Conservation (phyloP, 64 coral and sea anemone genomes). For the Montipora sp. region DNA sequence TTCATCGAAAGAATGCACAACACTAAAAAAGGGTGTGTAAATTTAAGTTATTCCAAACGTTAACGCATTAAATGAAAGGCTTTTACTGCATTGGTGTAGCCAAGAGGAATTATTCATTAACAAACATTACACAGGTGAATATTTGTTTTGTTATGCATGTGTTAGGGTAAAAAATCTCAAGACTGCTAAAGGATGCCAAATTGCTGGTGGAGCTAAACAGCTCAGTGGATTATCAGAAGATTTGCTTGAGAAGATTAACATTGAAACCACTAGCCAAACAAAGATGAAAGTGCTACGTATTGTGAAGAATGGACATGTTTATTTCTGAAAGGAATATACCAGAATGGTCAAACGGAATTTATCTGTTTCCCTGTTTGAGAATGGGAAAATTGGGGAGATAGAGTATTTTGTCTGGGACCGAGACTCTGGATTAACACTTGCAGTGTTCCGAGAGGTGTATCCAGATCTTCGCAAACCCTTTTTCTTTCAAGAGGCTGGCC, state of each 20-base stretch:
- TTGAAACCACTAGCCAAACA: not conserved
- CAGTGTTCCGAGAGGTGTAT: conserved; percentile 35
- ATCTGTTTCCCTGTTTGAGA: not conserved
- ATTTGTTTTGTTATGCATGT: not conserved
- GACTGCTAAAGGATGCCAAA: not conserved
- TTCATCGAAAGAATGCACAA: conserved; percentile 58
- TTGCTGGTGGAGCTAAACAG: conserved; percentile 41
- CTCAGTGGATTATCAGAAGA: not conserved
- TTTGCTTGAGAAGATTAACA: not conserved
- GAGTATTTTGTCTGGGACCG: conserved; percentile 36
- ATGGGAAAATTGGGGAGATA: conserved; percentile 48
- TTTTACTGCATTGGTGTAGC: no score
- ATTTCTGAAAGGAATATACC: not conserved
- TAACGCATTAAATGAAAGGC: no score
- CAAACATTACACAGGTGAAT: not conserved
- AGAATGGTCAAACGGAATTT: conserved; percentile 18
- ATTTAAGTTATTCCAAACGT: not conserved
- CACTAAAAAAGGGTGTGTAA: conserved; percentile 37
- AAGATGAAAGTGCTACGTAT: not conserved
- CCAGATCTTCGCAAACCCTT: conserved; percentile 46
- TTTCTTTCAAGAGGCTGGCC: conserved; percentile 37
- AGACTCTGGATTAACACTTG: not conserved
- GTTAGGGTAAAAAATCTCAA: conserved; percentile 26
- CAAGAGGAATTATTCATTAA: not conserved
- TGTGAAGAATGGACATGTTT: not conserved